Evolutionary conservation across 2,888 invertebrate species (phyloP).

Genomic region (Cheilosia variabilis): DNA sequence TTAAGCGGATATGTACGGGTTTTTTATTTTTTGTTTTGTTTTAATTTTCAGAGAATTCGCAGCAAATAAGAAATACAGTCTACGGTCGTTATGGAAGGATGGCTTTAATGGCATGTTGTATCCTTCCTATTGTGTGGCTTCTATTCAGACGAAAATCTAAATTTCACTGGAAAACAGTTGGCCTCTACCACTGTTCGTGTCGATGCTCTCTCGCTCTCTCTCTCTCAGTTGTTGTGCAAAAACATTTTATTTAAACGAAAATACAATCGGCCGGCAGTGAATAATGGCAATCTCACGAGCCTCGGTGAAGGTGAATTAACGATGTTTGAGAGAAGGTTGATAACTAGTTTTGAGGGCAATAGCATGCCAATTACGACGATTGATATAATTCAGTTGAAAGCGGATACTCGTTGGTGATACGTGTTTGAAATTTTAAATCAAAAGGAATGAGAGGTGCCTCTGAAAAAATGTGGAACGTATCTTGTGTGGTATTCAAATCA

Average conservation of each 20-base stretch:
- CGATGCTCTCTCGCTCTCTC: neutral
- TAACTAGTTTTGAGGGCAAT: constrained; percentile 16
- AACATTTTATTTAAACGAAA: constrained; percentile 4
- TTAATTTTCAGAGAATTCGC: constrained; percentile 29
- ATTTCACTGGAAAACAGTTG: constrained; percentile 41
- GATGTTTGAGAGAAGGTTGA: constrained; percentile 18
- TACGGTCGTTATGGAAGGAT: constrained; percentile 58
- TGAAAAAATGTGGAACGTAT: constrained; percentile 7
- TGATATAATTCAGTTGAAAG: constrained; percentile 55
- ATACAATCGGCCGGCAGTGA: neutral
- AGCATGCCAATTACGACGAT: constrained; percentile 32
- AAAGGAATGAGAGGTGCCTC: neutral
- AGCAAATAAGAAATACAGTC: constrained; percentile 15
- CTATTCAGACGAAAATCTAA: constrained; percentile 14
- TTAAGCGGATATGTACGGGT: constrained; percentile 39
- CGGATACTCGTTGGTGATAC: constrained; percentile 41
- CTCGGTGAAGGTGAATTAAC: constrained; percentile 40
- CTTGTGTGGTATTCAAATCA: neutral
- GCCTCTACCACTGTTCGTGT: constrained; percentile 6
- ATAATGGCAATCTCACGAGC: neutral
- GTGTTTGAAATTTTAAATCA: constrained; percentile 48
- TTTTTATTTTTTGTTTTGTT: neutral
- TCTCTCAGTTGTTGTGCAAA: neutral
- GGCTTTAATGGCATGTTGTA: constrained; percentile 52
- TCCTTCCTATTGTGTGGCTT: constrained; percentile 27